Conservation (phyloP, 2,797 vertebrate species). For the Tadarida brasiliensis region DNA sequence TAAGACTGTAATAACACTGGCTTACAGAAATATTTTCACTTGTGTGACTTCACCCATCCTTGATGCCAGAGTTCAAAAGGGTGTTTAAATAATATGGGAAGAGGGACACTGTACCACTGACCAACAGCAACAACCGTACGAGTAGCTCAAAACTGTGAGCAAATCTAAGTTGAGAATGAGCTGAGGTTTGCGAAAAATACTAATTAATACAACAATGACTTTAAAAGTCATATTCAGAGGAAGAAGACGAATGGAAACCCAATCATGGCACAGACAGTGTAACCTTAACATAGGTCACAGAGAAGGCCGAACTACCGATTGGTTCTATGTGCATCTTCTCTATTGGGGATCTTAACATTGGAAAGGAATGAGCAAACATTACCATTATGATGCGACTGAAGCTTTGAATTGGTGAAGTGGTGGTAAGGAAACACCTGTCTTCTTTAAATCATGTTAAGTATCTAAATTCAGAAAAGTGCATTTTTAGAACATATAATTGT, state of each 20-base stretch:
- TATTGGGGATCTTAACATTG: neutral
- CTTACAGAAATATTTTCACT: conserved; percentile 69
- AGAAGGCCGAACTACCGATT: neutral
- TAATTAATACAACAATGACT: conserved; percentile 29
- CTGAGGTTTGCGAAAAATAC: neutral
- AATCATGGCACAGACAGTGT: neutral
- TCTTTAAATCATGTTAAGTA: neutral
- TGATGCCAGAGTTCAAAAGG: conserved; percentile 71
- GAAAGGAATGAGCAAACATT: neutral
- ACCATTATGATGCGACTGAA: neutral
- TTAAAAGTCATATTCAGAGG: neutral
- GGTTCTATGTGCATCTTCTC: neutral
- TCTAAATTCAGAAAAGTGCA: neutral
- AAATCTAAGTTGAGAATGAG: neutral
- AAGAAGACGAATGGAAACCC: neutral
- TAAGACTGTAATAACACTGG: conserved; percentile 68
- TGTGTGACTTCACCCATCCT: conserved; percentile 61
- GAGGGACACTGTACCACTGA: neutral
- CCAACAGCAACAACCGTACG: neutral
- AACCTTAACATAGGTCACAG: conserved; percentile 23
- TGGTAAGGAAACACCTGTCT: neutral
- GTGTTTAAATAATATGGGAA: conserved; percentile 39
- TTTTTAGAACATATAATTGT: conserved; percentile 2
- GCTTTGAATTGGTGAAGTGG: neutral
- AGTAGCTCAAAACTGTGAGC: neutral